phyloP scores from a whole-genome alignment of 2,113 vertebrate species.

The Trachemys scripta region DNA sequence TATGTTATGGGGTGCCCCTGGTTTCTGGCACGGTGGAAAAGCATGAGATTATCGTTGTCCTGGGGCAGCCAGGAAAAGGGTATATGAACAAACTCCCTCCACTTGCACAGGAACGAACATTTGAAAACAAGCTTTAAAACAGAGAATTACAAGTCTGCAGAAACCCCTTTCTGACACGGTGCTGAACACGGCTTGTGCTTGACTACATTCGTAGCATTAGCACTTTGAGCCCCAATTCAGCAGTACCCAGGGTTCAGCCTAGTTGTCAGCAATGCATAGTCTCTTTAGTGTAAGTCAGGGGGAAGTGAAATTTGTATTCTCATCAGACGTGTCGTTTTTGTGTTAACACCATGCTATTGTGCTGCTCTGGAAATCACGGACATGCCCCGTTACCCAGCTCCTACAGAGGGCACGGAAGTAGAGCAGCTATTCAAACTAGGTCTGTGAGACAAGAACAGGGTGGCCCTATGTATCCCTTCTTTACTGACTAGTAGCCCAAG shows the following conservation, averaged over 20 bases:
- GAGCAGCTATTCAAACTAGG: neutral
- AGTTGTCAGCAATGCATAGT: neutral
- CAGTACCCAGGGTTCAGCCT: neutral
- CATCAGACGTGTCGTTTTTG: neutral
- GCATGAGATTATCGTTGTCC: neutral
- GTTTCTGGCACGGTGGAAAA: neutral
- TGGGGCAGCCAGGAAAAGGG: neutral
- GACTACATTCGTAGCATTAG: neutral
- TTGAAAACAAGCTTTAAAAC: neutral
- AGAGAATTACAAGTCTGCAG: neutral
- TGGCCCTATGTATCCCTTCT: neutral
- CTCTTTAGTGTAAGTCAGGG: neutral
- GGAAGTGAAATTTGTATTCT: neutral
- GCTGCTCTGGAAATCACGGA: neutral
- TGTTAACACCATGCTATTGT: neutral
- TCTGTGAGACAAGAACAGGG: neutral
- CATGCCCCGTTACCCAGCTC: neutral
- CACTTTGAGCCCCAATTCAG: neutral
- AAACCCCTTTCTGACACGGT: neutral
- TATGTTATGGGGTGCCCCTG: neutral
- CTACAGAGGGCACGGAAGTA: neutral
- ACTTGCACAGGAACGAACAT: neutral
- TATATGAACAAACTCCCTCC: neutral
- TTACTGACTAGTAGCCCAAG: neutral
- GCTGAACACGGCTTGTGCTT: neutral